Evolutionary conservation across 1,140 invertebrate species (phyloP), one percentile per base, ranked within the genome.

Genomic region (Nebria ingens): DNA sequence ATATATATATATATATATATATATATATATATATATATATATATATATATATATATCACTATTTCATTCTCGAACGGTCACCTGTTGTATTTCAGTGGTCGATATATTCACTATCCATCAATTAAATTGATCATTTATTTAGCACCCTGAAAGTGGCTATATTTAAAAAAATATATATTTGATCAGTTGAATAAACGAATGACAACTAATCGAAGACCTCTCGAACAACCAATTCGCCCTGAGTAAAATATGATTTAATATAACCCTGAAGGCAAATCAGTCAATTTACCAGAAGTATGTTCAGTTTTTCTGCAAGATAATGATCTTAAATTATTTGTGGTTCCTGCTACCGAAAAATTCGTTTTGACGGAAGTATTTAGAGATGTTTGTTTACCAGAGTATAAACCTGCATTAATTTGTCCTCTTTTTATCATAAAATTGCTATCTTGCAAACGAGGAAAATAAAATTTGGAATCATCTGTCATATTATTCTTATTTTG

Each of bases 181-280:
- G 25, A 34, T 34, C n/a, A 34, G n/a, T 6, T n/a, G 25, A n/a
- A 34, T 9, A 34, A 34, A 9, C n/a, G 25, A 34, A 9, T 34
- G 6, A 34, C n/a, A 34, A 34, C n/a, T 34, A 34, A 34, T 34
- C n/a, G 25, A n/a, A n/a, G 25, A 9, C 25, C 25, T 9, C 25
- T 34, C n/a, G 6, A n/a, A 9, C 6, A 9, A 34, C 25, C 6
- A 9, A 34, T 34, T 9, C n/a, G 25, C n/a, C 6, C n/a, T 34
- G n/a, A 34, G 25, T 34, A 56, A 22, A 34, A 34, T 61, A 58
- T 75, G n/a, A n/a, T n/a, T n/a, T 68, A 86, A 72, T 86, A 86
- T 56, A 86, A 71, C 56, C 84, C 84, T 20, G 83, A 86, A 53
- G 82, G 81, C 65, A 85, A 76, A 65, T 86, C 84, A 1, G 83